Base-by-base conservation (phyloP, 2,797 vertebrate genomes). In the Botia almorhae region DNA sequence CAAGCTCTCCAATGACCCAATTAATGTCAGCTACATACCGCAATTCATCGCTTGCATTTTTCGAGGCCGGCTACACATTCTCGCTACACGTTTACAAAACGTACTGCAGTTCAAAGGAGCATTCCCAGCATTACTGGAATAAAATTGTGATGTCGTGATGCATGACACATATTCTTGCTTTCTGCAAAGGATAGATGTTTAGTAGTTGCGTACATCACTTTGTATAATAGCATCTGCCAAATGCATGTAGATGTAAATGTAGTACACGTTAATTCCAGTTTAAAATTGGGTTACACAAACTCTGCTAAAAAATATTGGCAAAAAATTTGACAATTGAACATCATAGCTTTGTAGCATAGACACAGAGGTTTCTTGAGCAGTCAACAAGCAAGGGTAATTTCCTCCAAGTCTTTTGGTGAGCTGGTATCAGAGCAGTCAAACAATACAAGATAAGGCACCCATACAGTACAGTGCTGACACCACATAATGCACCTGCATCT, bases 21-120 rank as follows among this genome's bases (percentile, higher is more conserved):
- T 84, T 86, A 80, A 69, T 81, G 74, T 75, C 33, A 68, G 65
- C 69, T 70, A 82, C 14, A 56, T 56, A 61, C 16, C 55, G 48
- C 11, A 39, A 82, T 6, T 78, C 72, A 50, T 69, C 61, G 46
- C 19, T 53, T 64, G 69, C 26, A 14, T 63, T 67, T 74, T 29
- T 14, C 4, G 8, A 23, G 23, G 58, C 56, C 43, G 46, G 48
- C 53, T 48, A 21, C 12, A 48, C 17, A 51, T 70, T 61, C n/a
- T 39, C 51, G 7, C 33, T 33, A 33, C 33, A 33, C 33, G 33
- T 33, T 33, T 33, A 33, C 33, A 5, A 5, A 39, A 64, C 0
- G 1, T 16, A 50, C 23, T 43, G 33, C 51, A 76, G 33, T 56
- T 68, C 50, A 67, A 55, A 43, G 8, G 0, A 56, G 21, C 29